Base-by-base conservation (phyloP, 2,113 vertebrate genomes). In the Anser brachyrhynchus region DNA sequence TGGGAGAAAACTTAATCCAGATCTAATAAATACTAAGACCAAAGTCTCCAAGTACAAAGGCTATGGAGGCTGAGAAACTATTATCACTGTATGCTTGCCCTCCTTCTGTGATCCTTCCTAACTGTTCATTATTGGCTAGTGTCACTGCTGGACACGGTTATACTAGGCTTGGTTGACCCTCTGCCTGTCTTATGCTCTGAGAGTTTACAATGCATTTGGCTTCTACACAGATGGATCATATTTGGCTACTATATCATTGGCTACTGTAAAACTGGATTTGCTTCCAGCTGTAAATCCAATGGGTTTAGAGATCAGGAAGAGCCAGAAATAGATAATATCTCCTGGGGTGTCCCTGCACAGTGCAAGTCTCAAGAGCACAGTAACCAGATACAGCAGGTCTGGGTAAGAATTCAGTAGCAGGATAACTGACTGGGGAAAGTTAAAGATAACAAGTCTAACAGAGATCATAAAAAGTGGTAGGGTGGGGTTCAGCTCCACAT, bases 1-100 rank as follows among this genome's bases (percentile, higher is more conserved):
- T 11, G 13, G 69, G 43, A 74, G 33, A 77, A 73, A 64, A 77
- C 62, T 89, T 81, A 83, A 83, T 85, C 20, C 10, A 0, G 5
- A 54, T 11, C 22, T 76, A 62, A 49, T 67, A 66, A 33, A 76
- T 33, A 52, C 7, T 39, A 69, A 59, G 54, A 79, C 1, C 9
- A n/a, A 62, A 0, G 0, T 59, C 43, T 84, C 43, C 15, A 26
- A n/a, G 37, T 2, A 69, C 31, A 7, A 54, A 41, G 15, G 43
- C 41, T 7, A 3, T 75, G 52, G 37, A 57, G 43, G 22, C 22
- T 25, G 57, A 83, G 28, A 75, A 41, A 19, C 21, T 72, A 14
- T 39, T 21, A 58, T 4, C 1, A 2, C 44, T 23, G 22, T 21
- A 7, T 35, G 33, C 52, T 89, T 76, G 6, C 21, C 28, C 55